Conservation (phyloP, 2,113 vertebrate genomes). For the Rhodinocichla rosea region DNA sequence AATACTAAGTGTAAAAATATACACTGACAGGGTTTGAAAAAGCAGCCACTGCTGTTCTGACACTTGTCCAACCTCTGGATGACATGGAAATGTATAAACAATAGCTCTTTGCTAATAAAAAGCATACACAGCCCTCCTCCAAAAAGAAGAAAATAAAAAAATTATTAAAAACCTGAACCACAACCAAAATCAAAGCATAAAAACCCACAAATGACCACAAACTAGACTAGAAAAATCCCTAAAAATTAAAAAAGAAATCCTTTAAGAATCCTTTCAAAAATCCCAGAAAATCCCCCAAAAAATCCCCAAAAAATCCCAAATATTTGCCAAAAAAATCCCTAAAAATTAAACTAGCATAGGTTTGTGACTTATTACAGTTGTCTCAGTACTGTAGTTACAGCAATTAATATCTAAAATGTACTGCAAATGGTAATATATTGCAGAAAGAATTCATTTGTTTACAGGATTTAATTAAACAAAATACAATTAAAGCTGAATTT, state of each 20-base stretch:
- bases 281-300: too few relatives aligned
- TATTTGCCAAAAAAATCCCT: neutral
- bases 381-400: neutral
- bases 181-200: neutral
- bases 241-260: too few relatives aligned
- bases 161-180: neutral
- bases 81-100: neutral
- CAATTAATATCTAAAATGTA: neutral
- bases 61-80: neutral
- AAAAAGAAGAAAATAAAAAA: neutral
- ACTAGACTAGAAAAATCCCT: neutral
- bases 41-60: neutral
- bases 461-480: constrained; percentile 19
- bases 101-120: neutral
- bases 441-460: constrained; percentile 1
- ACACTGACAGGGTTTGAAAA: neutral
- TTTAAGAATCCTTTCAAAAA: too few relatives aligned
- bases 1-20: neutral
- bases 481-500: neutral
- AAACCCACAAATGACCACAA: neutral
- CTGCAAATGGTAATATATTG: neutral
- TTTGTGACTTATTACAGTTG: neutral
- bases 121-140: fast-evolving
- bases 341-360: neutral
- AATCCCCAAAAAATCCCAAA: too few relatives aligned